These are phyloP conservation scores for Aegotheles bennettii DNA, from an alignment of 2,113 vertebrate genomes.

Conservation along the genomic window DNA sequence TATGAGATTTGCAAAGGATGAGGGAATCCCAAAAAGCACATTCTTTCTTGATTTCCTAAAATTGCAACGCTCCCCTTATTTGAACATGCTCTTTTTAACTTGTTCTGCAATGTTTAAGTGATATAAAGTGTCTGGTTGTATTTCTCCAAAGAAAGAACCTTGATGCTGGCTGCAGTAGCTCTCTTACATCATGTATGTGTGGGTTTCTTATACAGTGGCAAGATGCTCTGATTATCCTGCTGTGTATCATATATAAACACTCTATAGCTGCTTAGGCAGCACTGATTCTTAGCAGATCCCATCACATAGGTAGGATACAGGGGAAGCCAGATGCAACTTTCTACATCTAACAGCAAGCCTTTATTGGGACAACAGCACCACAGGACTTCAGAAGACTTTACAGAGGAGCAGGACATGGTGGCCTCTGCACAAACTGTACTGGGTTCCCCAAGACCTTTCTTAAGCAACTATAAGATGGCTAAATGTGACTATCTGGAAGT, in stretches of 20 bases:
- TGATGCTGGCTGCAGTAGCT: not conserved
- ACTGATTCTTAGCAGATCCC: not conserved
- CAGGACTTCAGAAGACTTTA: not conserved
- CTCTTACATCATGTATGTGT: fast-evolving
- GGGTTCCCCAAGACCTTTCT: not conserved
- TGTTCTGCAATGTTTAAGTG: not conserved
- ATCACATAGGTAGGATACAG: not conserved
- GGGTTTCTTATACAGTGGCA: not conserved
- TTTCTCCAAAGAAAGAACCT: not conserved
- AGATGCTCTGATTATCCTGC: not conserved
- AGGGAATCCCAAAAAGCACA: not conserved
- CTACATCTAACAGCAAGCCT: not conserved
- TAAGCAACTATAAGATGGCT: not conserved
- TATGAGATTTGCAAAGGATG: not conserved
- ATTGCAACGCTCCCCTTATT: not conserved
- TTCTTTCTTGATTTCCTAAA: not conserved
- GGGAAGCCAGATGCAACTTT: not conserved
- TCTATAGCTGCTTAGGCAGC: not conserved
- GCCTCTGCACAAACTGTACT: not conserved
- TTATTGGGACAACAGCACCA: not conserved
- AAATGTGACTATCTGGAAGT: not conserved
- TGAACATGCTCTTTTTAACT: not conserved
- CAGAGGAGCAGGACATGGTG: fast-evolving
- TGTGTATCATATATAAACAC: not conserved
- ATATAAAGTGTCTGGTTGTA: not conserved